Evolutionary conservation across 2,113 vertebrate species (phyloP).

Genomic region (Paradoxurus hermaphroditus): DNA sequence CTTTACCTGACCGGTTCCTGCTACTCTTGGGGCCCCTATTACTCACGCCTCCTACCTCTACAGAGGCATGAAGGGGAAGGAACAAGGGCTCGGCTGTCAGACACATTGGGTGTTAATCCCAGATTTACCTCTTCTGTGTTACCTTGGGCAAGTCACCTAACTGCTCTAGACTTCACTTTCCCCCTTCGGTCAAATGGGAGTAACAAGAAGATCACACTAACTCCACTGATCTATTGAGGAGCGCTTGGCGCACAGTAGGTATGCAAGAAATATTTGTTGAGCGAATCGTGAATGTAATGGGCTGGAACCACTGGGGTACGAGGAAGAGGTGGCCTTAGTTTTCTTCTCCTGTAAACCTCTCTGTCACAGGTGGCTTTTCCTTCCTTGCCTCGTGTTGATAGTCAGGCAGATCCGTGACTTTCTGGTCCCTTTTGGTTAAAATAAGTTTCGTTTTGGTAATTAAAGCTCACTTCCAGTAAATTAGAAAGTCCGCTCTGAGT

Average conservation of each 20-base stretch:
- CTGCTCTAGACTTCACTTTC: not conserved
- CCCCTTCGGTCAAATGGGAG: not conserved
- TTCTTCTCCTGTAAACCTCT: not conserved
- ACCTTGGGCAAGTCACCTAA: not conserved
- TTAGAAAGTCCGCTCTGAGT: not conserved
- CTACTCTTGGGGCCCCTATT: not conserved
- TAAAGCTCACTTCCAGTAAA: not conserved
- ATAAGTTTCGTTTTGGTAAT: not conserved
- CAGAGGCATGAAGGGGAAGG: not conserved
- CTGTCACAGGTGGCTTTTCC: not conserved
- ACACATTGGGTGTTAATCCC: not conserved
- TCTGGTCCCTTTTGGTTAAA: constrained; percentile 1
- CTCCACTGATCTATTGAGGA: not conserved
- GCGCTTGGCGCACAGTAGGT: not conserved
- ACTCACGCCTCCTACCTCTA: not conserved
- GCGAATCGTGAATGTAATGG: not conserved
- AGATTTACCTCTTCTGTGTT: not conserved
- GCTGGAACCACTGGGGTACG: not conserved
- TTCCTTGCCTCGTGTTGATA: not conserved
- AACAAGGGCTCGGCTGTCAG: not conserved
- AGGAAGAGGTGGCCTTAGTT: not conserved
- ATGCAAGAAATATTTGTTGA: not conserved
- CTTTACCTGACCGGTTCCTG: not conserved
- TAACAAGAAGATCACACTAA: not conserved
- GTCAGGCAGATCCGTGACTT: not conserved